Conservation (phyloP, 2,113 vertebrate species). For the Eublepharis macularius region DNA sequence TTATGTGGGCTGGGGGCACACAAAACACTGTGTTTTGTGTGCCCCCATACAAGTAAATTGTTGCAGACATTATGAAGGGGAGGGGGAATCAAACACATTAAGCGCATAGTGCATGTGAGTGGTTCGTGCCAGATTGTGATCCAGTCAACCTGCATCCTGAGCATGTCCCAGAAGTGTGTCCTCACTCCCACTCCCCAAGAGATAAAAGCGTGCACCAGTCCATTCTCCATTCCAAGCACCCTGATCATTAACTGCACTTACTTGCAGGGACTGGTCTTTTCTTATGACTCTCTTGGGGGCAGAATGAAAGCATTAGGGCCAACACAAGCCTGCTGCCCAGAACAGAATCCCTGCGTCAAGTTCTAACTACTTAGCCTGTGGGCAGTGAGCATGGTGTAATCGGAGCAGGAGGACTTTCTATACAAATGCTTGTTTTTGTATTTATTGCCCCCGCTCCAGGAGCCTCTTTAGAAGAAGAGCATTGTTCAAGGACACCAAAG, state of each 20-base stretch:
- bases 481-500: not conserved
- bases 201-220: not conserved
- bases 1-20: not conserved
- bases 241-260: not conserved
- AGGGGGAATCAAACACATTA: not conserved
- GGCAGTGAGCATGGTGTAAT: too few relatives aligned
- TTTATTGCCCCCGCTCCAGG: not conserved
- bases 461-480: too few relatives aligned
- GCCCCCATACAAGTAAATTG: not conserved
- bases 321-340: not conserved
- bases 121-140: not conserved
- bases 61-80: not conserved
- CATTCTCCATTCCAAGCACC: not conserved
- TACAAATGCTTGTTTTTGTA: too few relatives aligned
- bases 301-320: not conserved
- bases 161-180: not conserved
- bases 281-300: not conserved
- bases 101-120: not conserved
- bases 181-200: not conserved
- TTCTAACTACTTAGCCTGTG: too few relatives aligned
- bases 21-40: not conserved
- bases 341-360: not conserved
- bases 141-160: not conserved
- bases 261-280: not conserved
- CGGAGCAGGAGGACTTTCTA: too few relatives aligned